Evolutionary conservation across 2,113 vertebrate species (phyloP).

Genomic region (Oreochromis tanganicae): DNA sequence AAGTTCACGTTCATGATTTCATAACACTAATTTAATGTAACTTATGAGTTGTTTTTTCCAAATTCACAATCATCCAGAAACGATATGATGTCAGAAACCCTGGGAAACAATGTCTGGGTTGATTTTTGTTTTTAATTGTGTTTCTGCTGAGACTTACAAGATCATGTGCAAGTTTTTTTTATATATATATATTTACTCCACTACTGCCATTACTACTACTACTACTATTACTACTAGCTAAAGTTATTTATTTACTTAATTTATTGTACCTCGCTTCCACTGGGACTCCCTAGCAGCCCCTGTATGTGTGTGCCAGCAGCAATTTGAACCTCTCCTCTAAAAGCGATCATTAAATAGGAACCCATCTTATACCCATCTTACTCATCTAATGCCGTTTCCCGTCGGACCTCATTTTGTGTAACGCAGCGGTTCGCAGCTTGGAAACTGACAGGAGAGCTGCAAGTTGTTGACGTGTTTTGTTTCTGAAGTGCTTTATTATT

Average conservation of each 20-base stretch:
- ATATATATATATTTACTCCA: background rate
- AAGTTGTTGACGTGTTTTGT: background rate
- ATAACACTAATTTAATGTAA: background rate
- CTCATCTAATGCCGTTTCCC: background rate
- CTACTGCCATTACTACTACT: background rate
- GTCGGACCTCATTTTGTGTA: slow-evolving; percentile 40
- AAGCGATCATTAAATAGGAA: slow-evolving; percentile 34
- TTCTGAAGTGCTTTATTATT: background rate
- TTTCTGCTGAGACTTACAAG: background rate
- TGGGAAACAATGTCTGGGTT: background rate
- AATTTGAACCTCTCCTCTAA: background rate
- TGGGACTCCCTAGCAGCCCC: background rate
- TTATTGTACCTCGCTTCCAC: background rate
- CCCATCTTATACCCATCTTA: background rate
- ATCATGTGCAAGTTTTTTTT: background rate
- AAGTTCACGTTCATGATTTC: background rate
- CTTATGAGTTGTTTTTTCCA: background rate
- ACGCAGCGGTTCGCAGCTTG: background rate
- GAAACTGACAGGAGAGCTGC: background rate
- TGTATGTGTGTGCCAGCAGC: background rate
- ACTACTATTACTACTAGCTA: background rate
- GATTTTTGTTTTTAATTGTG: background rate
- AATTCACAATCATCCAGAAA: background rate
- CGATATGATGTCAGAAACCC: background rate
- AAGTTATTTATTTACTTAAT: background rate